phyloP scores from a whole-genome alignment of 2,888 invertebrate species.

The Habrosyne pyritoides region DNA sequence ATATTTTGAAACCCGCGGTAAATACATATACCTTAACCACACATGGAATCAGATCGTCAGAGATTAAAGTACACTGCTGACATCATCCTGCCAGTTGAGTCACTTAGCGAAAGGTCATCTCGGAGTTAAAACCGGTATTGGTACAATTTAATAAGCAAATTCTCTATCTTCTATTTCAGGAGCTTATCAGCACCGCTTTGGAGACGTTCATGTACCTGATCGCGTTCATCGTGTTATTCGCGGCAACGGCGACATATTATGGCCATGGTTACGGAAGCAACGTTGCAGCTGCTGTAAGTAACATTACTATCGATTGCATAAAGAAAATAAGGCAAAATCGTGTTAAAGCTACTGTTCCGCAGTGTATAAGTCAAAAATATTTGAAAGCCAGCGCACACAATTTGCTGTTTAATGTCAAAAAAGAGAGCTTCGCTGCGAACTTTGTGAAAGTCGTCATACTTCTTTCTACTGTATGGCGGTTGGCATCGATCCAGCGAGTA shows the following conservation, averaged over 20 bases:
- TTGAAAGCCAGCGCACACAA: slow-evolving; percentile 7
- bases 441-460: slow-evolving; percentile 2
- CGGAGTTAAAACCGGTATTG: not conserved
- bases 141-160: not conserved
- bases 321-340: slow-evolving; percentile 1
- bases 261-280: slow-evolving; percentile 78
- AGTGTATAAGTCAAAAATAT: too few relatives aligned
- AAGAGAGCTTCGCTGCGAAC: not conserved
- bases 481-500: not conserved
- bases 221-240: slow-evolving; percentile 91
- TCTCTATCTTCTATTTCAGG: slow-evolving; percentile 82
- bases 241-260: slow-evolving; percentile 75
- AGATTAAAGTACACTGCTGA: not conserved
- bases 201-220: slow-evolving; percentile 89
- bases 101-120: not conserved
- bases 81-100: not conserved
- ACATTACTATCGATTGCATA: slow-evolving; percentile 6
- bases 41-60: not conserved
- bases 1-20: not conserved
- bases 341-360: too few relatives aligned
- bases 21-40: not conserved
- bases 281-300: slow-evolving; percentile 90
- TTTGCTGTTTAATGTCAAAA: not conserved
- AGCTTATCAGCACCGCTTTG: slow-evolving; percentile 89
- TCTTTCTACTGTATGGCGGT: not conserved